Base-by-base conservation (phyloP, 2,888 invertebrate species). In the Eupithecia centaureata region DNA sequence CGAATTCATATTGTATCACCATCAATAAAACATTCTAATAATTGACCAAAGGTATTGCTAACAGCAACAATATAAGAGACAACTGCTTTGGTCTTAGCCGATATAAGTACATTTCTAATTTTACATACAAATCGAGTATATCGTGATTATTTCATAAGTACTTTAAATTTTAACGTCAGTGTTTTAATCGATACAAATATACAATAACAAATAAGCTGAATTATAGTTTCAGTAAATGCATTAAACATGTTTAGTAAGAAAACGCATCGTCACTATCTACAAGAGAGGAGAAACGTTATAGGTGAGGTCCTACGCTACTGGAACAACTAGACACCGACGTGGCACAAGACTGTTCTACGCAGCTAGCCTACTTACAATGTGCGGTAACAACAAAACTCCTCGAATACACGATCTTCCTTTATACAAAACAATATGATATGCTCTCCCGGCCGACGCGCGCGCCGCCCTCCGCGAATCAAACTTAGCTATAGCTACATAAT, bases 31-130 rank as follows among this genome's bases (percentile, higher is more conserved):
- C 86, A 79, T 85, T 86, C 90, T 92, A 92, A 87, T 93, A 93
- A 93, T 93, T 92, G 92, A 93, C 93, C 91, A 92, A 92, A 92
- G 87, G 79, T 91, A 89, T 91, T 90, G 91, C 91, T 88, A 90
- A 84, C 83, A 87, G 89, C 91, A 89, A 91, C 85, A 85, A 85
- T 86, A 86, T 81, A 86, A 77, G 84, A 84, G 83, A 88, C 82
- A 86, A 88, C 83, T 81, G 85, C 90, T 91, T 90, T 90, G 91
- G 91, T 90, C 90, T 88, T 83, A 89, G 84, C 85, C 85, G 82
- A 85, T 82, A 85, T 87, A 89, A 88, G 89, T 89, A 90, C 89
- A 86, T 82, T 18, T 38, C 84, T 78, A 82, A 81, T 82, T 84
- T 84, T 83, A 86, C 83, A 83, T 82, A 87, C 81, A 86, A 82